phyloP scores from a whole-genome alignment of 2,113 vertebrate genomes.

The Origma solitaria region DNA sequence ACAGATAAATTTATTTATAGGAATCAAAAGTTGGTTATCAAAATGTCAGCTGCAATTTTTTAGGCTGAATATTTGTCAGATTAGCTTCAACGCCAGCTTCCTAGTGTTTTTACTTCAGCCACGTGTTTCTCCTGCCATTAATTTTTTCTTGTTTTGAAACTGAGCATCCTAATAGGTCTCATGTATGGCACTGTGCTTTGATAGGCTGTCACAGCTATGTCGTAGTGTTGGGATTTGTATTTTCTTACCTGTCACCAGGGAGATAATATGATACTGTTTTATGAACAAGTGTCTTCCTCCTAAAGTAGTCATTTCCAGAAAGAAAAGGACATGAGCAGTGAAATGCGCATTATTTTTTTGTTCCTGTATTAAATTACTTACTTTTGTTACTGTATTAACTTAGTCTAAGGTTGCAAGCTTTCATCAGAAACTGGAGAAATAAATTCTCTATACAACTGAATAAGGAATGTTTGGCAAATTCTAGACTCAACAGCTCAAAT shows the following conservation, averaged over 20 bases:
- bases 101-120: background rate
- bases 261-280: background rate
- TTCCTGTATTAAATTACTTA: background rate
- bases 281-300: background rate
- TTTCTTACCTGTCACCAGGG: background rate
- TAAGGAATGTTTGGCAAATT: background rate
- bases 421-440: background rate
- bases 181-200: accelerated
- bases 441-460: background rate
- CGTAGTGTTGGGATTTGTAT: background rate
- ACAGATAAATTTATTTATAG: background rate
- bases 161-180: background rate
- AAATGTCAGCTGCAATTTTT: background rate
- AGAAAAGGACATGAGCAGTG: background rate
- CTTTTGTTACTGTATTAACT: background rate
- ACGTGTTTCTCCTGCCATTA: background rate
- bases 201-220: background rate
- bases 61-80: background rate
- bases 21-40: background rate
- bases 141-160: background rate
- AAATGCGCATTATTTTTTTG: accelerated
- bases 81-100: background rate
- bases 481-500: background rate
- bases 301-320: background rate
- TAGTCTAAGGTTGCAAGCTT: background rate